Base-by-base conservation (phyloP, 2,113 vertebrate species). In the Salvelinus sp. region DNA sequence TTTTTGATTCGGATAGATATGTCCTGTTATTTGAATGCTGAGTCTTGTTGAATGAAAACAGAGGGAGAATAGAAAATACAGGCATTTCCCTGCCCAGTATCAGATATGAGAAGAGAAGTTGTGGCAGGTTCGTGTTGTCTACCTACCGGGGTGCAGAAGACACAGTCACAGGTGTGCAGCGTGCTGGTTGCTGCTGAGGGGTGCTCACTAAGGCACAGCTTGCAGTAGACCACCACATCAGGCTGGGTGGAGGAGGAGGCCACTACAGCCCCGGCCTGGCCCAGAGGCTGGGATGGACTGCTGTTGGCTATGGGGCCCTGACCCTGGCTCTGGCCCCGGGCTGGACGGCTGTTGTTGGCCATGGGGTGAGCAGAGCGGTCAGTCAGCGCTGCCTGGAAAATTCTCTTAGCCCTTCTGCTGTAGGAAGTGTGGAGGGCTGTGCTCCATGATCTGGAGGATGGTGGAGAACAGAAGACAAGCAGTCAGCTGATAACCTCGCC, bases 121-220 rank as follows among this genome's bases (percentile, higher is more conserved):
- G 14, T 27, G 12, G 64, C 13, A 14, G 64, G 16, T 14, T 66
- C 4, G 14, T 14, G 63, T 3, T 18, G 54, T 27, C 20, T 38
- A 83, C 94, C 93, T 87, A 99, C 97, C 75, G 79, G 83, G 64
- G 95, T 96, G 80, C 97, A 99, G 80, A 96, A 99, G 81, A 94
- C 85, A 80, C 97, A 99, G 85, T 50, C 90, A 89, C 97, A 99
- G 82, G 94, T 92, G 77, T 93, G 94, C 85, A 98, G 94, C 9
- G 87, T 90, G 71, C 91, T 95, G 88, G 94, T 94, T 81, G 94
- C 93, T 80, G 93, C 91, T 71, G 90, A 63, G 23, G 95, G 90
- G 79, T 95, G 94, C 82, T 96, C 94, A 72, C 88, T 96, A 73
- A 99, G 92, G 86, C 97, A 99, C 38, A 99, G 92, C 82, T 97